Base-by-base conservation (phyloP, 2,888 invertebrate genomes). In the Cancer borealis region DNA sequence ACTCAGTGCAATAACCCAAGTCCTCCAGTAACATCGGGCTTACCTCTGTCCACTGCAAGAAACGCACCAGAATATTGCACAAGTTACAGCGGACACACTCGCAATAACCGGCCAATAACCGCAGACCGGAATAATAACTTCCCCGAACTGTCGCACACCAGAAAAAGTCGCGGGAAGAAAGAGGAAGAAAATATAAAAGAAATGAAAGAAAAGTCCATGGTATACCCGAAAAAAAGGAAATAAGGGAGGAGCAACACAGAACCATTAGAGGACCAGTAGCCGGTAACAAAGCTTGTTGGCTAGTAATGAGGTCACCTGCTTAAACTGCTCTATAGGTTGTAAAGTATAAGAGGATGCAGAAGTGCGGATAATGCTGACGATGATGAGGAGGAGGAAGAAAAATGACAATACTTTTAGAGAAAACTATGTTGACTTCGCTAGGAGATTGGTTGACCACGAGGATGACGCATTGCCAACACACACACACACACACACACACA, bases 41-140 rank as follows among this genome's bases (percentile, higher is more conserved):
- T 26, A 26, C 30, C 79, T 79, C 79, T 10, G 79, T 30, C 30
- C 30, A 26, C 79, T 26, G 79, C 79, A 79, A 79, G 79, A 30
- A 26, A 49, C 49, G 26, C 89, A 26, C 8, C 47, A 26, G 54
- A n/a, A 89, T 49, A 89, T 49, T 54, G 49, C 66, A 73, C 45
- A 73, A 73, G 66, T 91, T 91, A 91, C 30, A 12, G 91, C 45
- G 46, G 46, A 46, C 73, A 45, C 73, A 26, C 45, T 45, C 17
- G 73, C 73, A 66, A 91, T 91, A 91, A 73, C 73, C 66, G 66
- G 73, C 91, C 91, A 66, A 39, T 66, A 91, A 91, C 66, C 73
- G 54, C 8, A 45, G 10, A 21, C 39, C 21, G 45, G 73, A 91
- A 73, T 73, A 66, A 73, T 91, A 91, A 91, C 91, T 91, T 45